These are phyloP conservation scores for Diloba caeruleocephala DNA, from an alignment of 2,888 invertebrate genomes.

Conservation along the genomic window DNA sequence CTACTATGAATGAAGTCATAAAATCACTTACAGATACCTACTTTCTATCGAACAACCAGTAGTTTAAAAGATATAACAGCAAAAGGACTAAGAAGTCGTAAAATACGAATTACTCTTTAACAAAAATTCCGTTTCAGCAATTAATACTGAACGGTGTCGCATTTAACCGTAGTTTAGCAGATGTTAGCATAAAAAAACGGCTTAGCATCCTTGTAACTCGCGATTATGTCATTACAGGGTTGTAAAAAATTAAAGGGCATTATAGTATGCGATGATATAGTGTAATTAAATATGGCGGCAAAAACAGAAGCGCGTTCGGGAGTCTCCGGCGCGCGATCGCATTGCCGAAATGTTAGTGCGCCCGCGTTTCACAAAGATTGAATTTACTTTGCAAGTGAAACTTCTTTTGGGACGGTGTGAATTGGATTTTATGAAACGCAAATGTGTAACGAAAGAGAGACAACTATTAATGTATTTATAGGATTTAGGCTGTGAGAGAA, in stretches of 20 bases:
- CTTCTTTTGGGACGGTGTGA: too few relatives aligned
- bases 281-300: slow-evolving; percentile 77
- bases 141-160: slow-evolving; percentile 37
- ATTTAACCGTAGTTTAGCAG: slow-evolving; percentile 56
- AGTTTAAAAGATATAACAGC: slow-evolving; percentile 21
- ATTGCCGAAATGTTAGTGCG: slow-evolving; percentile 58
- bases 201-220: slow-evolving; percentile 64
- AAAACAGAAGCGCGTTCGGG: slow-evolving; percentile 54
- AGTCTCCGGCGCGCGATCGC: slow-evolving; percentile 42
- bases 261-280: slow-evolving; percentile 88
- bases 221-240: slow-evolving; percentile 85
- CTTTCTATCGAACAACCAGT: slow-evolving; percentile 3
- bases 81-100: slow-evolving; percentile 31
- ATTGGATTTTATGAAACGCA: too few relatives aligned
- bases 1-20: too few relatives aligned
- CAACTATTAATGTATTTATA: too few relatives aligned
- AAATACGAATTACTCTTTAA: slow-evolving; percentile 41
- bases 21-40: too few relatives aligned
- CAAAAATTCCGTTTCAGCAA: slow-evolving; percentile 37
- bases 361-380: slow-evolving; percentile 33
- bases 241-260: slow-evolving; percentile 83
- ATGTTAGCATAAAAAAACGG: slow-evolving; percentile 64
- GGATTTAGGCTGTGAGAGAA: too few relatives aligned
- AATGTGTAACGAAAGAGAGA: too few relatives aligned
- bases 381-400: too few relatives aligned